Evolutionary conservation across 2,113 vertebrate species (phyloP).

Genomic region (Zosterops borbonicus): DNA sequence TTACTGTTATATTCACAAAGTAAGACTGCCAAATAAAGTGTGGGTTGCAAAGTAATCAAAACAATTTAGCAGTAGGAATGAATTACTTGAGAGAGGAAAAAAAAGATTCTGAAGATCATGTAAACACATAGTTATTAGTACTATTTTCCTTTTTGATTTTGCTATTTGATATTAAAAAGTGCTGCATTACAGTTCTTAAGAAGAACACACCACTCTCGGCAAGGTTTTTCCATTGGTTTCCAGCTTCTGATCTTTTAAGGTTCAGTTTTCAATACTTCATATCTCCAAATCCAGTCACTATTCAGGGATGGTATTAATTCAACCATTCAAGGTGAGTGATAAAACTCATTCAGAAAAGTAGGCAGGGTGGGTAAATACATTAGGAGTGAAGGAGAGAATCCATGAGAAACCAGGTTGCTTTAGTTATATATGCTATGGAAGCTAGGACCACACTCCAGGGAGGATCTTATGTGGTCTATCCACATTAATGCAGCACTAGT

Average conservation of each 20-base stretch:
- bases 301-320: not conserved
- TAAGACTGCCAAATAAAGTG: not conserved
- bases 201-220: not conserved
- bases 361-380: conserved; percentile 31
- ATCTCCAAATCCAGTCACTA: not conserved
- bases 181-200: not conserved
- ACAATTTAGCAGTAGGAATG: not conserved
- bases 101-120: not conserved
- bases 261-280: not conserved
- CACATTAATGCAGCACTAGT: conserved; percentile 29
- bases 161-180: not conserved
- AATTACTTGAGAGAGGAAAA: not conserved
- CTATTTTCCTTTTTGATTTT: not conserved
- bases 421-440: conserved; percentile 7
- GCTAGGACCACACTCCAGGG: conserved; percentile 15
- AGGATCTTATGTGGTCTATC: conserved; percentile 19
- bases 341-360: conserved; percentile 18
- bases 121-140: not conserved
- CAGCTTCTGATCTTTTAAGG: not conserved
- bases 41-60: not conserved
- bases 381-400: conserved; percentile 36
- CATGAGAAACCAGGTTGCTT: conserved; percentile 17
- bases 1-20: not conserved
- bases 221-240: not conserved
- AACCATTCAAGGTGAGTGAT: not conserved